Conservation (phyloP, 2,797 vertebrate genomes). For the Notolabrus celidotus region DNA sequence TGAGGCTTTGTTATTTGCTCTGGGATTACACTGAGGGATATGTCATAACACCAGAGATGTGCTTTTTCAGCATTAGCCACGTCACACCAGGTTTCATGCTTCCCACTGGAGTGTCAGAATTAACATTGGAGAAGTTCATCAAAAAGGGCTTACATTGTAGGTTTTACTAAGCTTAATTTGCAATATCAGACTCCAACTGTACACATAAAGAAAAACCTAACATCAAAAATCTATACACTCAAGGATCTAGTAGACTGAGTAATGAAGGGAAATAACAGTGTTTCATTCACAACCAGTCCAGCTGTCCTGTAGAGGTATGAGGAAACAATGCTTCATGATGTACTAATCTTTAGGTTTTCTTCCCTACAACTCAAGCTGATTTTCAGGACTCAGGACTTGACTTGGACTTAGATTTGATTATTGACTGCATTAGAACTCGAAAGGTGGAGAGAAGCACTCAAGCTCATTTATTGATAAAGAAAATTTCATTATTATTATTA, state of each 20-base stretch:
- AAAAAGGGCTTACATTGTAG: constrained; percentile 30
- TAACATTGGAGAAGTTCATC: constrained; percentile 41
- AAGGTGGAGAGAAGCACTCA: no score
- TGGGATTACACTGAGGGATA: constrained; percentile 51
- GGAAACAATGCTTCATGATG: no score
- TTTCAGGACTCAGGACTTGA: no score
- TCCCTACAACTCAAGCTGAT: no score
- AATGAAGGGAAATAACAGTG: no score
- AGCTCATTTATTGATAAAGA: no score
- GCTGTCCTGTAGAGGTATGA: no score
- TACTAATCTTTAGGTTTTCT: no score
- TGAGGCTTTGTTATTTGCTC: constrained; percentile 65
- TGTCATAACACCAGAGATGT: constrained; percentile 24
- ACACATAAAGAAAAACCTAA: not conserved
- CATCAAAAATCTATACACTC: not conserved
- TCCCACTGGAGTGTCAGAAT: constrained; percentile 8
- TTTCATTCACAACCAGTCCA: no score
- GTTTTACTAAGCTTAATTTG: constrained; percentile 12
- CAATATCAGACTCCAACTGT: constrained; percentile 48
- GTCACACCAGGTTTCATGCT: constrained; percentile 18
- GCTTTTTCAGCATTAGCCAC: constrained; percentile 44
- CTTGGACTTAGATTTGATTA: no score
- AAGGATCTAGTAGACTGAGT: not conserved
- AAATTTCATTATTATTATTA: no score
- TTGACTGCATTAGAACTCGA: no score